Base-by-base conservation (phyloP, 1,140 invertebrate genomes). In the Diuraphis noxia region DNA sequence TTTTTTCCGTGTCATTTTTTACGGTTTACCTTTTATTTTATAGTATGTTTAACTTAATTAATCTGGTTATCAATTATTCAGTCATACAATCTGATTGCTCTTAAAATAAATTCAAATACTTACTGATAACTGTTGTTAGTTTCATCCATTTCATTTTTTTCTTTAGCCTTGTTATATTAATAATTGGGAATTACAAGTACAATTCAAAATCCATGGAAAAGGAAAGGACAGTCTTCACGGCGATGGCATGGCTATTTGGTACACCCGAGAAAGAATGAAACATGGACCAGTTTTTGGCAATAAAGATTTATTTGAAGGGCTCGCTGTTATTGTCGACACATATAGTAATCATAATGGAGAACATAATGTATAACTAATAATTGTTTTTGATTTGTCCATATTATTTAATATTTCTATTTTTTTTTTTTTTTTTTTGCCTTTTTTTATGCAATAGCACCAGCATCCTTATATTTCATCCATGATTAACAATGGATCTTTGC, bases 311-410 rank as follows among this genome's bases (percentile, higher is more conserved):
- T 99, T 99, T 94, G 95, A 96, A 88, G 99, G 99, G 0, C 94
- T 99, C 30, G 98, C 96, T 21, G 95, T 99, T 49, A 98, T 99
- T 94, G 94, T 99, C 89, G 99, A 99, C 94, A 99, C 99, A 0
- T 99, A 99, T 94, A 99, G 98, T 93, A 99, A 99, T 94, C 98
- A 99, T 93, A 99, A 99, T 95, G 99, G 98, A n/a, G 97, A 97
- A 85, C 98, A 99, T 93, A 98, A 98, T 95, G 98, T 99, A 96
- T 95, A 95, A 40, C 25, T 38, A 8, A 81, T 92, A 72, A 72
- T 77, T 49, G 1, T 21, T 36, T n/a, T 21, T 34, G 10, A 85
- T 82, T 13, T 56, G 40, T 40, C 13, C 46, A 52, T 56, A 17
- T 85, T 25, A 63, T 63, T 82, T 52, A 40, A 77, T 91, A 40